Conservation (phyloP, 2,888 invertebrate genomes). For the Andrena haemorrhoa region DNA sequence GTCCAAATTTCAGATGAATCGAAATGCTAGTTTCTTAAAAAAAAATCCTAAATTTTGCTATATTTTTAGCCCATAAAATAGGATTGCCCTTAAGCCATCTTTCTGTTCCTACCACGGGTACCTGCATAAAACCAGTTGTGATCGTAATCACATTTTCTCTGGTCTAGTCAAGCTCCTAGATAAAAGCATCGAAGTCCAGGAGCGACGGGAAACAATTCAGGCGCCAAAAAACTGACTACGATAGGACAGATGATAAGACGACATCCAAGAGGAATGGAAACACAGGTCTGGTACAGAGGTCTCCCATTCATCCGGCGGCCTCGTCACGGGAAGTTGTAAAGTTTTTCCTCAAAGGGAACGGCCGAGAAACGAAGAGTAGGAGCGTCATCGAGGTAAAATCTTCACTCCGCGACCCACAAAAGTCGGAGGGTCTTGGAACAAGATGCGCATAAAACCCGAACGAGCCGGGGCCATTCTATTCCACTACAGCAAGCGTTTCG, state of each 20-base stretch:
- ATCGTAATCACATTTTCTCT: too few species aligned
- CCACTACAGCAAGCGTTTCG: neutral
- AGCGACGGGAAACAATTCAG: neutral
- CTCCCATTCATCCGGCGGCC: conserved; percentile 29
- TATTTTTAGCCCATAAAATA: too few species aligned
- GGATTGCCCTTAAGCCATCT: too few species aligned
- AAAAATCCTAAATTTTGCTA: too few species aligned
- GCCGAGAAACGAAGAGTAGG: neutral
- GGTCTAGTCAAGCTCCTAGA: neutral
- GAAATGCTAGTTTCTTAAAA: too few species aligned
- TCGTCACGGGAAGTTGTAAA: conserved; percentile 33
- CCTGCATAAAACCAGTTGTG: too few species aligned
- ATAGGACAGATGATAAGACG: conserved; percentile 33
- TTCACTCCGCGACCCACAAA: conserved; percentile 26
- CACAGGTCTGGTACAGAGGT: neutral
- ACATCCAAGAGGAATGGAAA: neutral
- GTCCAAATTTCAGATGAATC: too few species aligned
- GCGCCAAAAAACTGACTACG: neutral
- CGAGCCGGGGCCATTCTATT: conserved; percentile 4
- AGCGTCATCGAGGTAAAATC: conserved; percentile 21
- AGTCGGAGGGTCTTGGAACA: conserved; percentile 22
- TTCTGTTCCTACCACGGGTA: too few species aligned
- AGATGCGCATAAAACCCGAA: conserved; percentile 26
- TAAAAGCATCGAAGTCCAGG: neutral
- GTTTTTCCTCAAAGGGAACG: conserved; percentile 26